Conservation (phyloP, 2,888 invertebrate species). For the Agonopterix arenella region DNA sequence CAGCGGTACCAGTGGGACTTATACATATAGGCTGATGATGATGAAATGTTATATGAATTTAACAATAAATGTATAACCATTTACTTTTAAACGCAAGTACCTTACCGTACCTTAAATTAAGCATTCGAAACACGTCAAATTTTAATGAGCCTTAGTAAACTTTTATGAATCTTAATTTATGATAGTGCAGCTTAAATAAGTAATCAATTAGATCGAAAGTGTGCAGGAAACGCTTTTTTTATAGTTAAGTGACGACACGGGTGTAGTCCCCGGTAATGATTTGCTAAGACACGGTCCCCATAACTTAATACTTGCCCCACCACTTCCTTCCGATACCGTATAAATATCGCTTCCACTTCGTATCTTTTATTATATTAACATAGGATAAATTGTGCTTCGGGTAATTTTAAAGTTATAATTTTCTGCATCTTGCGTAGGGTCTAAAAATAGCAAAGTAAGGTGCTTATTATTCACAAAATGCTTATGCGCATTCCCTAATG, state of each 20-base stretch:
- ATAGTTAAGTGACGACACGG: conserved; percentile 11
- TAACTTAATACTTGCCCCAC: conserved; percentile 49
- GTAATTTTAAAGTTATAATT: conserved; percentile 4
- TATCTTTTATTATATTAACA: conserved; percentile 8
- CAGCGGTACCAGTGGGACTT: no score
- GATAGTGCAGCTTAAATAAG: conserved; percentile 37
- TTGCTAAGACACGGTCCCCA: conserved; percentile 51
- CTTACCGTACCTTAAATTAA: conserved; percentile 14
- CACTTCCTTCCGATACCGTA: conserved; percentile 75
- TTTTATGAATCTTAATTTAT: conserved; percentile 48
- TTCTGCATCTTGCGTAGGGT: conserved; percentile 12
- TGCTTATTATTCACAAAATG: conserved; percentile 26
- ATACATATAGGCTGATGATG: no score
- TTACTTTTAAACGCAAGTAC: no score
- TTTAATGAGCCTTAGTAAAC: conserved; percentile 42
- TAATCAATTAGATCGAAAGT: conserved; percentile 52
- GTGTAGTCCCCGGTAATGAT: conserved; percentile 45
- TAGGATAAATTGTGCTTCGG: conserved; percentile 8
- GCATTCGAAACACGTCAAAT: conserved; percentile 35
- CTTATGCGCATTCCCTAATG: conserved; percentile 35
- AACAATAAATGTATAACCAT: no score
- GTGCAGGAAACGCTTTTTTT: conserved; percentile 49
- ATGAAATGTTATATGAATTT: no score
- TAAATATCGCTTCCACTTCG: conserved; percentile 1
- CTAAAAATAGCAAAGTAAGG: conserved; percentile 16